Evolutionary conservation across 2,888 invertebrate genomes (phyloP), one percentile per base, ranked within the genome.

Genomic region (Plagodis pulveraria): DNA sequence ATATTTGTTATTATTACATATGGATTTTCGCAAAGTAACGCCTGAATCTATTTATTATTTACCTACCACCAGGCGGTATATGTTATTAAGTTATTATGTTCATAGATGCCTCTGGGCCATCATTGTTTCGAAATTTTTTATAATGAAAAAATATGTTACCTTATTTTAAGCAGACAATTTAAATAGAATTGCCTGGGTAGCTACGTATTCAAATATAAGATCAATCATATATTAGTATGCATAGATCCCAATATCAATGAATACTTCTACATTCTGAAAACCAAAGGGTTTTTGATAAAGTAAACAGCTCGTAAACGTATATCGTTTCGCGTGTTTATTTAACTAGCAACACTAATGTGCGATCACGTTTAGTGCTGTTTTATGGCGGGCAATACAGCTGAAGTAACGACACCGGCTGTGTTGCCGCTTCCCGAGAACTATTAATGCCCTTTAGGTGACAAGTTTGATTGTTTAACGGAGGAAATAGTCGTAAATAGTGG

Each of bases 281-380:
- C 5, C 44, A 32, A 49, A 54, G 50, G 50, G 40, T 45, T 52
- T 45, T 52, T 44, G 11, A 46, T 58, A 56, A 72, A 70, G 57
- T 56, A 71, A 63, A 67, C 56, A 66, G 52, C 55, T 69, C 67
- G 67, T 67, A 60, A 73, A 76, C 60, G 43, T 58, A 58, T 56
- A 62, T 40, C 72, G 73, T 75, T 77, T 74, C 69, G 69, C 68
- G 65, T 79, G 72, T 81, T 77, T 81, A 73, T 78, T 82, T 86
- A 85, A 84, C 80, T 78, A 75, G 81, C 77, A 76, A 80, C 77
- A 77, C 76, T 78, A 78, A 87, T 87, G 86, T 84, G 81, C 73
- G 79, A 84, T 82, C 86, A 86, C 84, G 87, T 78, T 77, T 78
- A 74, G 64, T 67, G 71, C 71, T 74, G 68, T 70, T 64, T 69